Evolutionary conservation across 1,140 invertebrate genomes (phyloP).

Genomic region (Alviniconcha marisindica): DNA sequence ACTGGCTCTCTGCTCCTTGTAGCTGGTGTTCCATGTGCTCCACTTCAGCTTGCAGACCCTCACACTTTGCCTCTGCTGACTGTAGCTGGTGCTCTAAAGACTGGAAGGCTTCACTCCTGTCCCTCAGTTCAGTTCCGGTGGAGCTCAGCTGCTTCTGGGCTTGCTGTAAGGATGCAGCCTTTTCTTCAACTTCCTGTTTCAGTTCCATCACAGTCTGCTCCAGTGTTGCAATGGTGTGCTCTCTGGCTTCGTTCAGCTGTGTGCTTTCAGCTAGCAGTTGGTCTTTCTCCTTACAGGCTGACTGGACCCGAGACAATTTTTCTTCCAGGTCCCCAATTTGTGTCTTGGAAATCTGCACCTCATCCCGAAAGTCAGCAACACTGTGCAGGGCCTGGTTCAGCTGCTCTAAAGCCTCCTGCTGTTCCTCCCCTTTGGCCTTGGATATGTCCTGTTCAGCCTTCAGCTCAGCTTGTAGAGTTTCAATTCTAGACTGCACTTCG

Average conservation of each 20-base stretch:
- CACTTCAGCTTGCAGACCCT: not conserved
- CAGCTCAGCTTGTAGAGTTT: too few species aligned
- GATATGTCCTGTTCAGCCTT: not conserved
- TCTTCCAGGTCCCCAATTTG: not conserved
- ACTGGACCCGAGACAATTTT: constrained; percentile 1
- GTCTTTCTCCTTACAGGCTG: constrained; percentile 15
- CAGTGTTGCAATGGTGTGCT: too few species aligned
- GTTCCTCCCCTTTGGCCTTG: not conserved
- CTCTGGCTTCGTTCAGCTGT: too few species aligned
- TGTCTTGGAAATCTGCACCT: not conserved
- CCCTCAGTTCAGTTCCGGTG: too few species aligned
- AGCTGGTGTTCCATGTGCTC: too few species aligned
- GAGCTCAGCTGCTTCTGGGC: not conserved
- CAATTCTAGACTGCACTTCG: too few species aligned
- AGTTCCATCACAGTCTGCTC: too few species aligned
- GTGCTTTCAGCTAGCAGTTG: not conserved
- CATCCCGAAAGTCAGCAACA: not conserved
- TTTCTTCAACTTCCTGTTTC: too few species aligned
- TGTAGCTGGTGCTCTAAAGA: too few species aligned
- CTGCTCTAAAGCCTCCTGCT: not conserved
- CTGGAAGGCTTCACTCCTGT: too few species aligned
- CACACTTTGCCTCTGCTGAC: not conserved
- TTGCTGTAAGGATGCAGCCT: not conserved
- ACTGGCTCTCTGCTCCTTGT: too few species aligned
- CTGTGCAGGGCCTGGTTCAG: not conserved